Percentiles rank a stretch among this genome's conserved stretches.
phyloP scores from a whole-genome alignment of 2,888 invertebrate genomes.

The Arenicola marina region DNA sequence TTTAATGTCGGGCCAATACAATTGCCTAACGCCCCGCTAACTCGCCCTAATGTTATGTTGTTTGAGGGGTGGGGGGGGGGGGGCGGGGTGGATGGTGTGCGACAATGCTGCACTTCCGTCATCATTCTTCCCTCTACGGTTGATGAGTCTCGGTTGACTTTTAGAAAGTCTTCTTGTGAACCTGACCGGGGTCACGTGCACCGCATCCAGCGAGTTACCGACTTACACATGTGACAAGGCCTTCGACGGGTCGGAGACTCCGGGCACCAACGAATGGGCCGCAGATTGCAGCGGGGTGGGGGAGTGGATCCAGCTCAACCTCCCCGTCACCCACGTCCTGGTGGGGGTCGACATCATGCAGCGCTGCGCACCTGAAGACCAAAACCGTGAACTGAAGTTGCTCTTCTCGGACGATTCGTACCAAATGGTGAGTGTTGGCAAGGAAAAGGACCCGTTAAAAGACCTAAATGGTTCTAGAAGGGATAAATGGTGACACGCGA shows the following conservation, averaged over 20 bases:
- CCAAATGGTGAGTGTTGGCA: background rate
- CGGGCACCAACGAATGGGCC: background rate
- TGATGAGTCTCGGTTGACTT: no score
- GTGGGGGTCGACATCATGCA: background rate
- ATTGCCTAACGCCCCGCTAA: no score
- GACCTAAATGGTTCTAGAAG: no score
- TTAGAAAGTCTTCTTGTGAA: no score
- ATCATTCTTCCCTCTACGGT: no score
- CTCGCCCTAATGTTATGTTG: no score
- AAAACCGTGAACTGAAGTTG: background rate
- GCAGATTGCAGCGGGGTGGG: background rate
- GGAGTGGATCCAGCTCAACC: background rate
- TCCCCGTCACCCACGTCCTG: background rate
- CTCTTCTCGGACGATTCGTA: background rate
- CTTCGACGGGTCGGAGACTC: background rate
- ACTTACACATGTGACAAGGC: background rate
- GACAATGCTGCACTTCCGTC: no score
- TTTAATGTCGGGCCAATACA: no score
- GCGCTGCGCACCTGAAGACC: background rate
- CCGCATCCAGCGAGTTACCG: background rate
- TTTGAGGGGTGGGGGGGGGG: no score
- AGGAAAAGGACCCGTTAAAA: no score
- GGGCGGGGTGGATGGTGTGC: no score
- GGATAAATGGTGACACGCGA: no score
- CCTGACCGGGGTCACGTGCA: background rate